phyloP scores from a whole-genome alignment of 1,140 invertebrate species.

The Caenorhabditis tropicalis region DNA sequence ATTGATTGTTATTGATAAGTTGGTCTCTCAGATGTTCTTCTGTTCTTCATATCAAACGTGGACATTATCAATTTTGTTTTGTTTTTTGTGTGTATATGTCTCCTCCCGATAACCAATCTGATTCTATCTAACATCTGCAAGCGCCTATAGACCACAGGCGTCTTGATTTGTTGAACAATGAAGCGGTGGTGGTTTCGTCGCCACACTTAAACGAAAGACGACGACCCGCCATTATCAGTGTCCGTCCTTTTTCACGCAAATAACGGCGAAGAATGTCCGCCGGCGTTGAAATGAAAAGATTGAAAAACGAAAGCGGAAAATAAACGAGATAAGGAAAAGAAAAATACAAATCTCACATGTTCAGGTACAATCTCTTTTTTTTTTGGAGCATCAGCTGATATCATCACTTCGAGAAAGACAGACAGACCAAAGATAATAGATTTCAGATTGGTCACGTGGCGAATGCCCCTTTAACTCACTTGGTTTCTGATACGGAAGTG shows the following conservation, averaged over 20 bases:
- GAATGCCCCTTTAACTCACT: background rate
- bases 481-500: conserved; percentile 7
- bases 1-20: background rate
- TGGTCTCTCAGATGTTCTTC: conserved; percentile 3
- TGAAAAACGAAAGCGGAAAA: background rate
- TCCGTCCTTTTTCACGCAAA: conserved; percentile 27
- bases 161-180: conserved; percentile 13
- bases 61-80: background rate
- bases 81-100: background rate
- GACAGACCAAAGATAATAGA: background rate
- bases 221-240: background rate
- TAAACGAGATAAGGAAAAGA: background rate
- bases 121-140: background rate
- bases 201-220: conserved; percentile 34
- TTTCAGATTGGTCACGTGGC: background rate
- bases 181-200: conserved; percentile 1
- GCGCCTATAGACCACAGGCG: background rate
- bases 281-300: background rate
- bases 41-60: conserved; percentile 34
- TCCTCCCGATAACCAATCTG: conserved; percentile 20
- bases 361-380: background rate
- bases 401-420: background rate
- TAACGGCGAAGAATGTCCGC: background rate
- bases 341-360: conserved; percentile 31
- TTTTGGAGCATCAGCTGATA: conserved; percentile 32